Evolutionary conservation across 1,140 invertebrate species (phyloP).

Genomic region (Bombus terrestris): DNA sequence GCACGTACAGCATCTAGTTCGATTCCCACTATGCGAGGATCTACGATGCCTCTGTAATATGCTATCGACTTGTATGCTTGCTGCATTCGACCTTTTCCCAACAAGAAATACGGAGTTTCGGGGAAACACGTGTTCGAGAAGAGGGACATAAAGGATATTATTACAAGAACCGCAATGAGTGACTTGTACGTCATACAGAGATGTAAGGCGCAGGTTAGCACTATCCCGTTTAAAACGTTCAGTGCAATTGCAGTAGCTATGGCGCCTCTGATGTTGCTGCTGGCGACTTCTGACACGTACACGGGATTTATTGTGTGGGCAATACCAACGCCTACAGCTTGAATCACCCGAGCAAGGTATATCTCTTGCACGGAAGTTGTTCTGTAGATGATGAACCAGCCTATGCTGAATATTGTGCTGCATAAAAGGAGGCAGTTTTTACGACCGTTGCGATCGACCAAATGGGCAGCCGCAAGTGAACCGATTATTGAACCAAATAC

Average conservation of each 20-base stretch:
- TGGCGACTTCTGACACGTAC: slow-evolving; percentile 88
- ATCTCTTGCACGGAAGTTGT: slow-evolving; percentile 74
- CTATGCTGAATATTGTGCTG: slow-evolving; percentile 85
- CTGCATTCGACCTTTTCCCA: slow-evolving; percentile 85
- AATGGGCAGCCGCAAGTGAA: slow-evolving; percentile 79
- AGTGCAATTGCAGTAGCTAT: slow-evolving; percentile 85
- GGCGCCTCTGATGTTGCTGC: slow-evolving; percentile 79
- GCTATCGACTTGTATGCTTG: slow-evolving; percentile 80
- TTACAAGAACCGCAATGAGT: slow-evolving; percentile 81
- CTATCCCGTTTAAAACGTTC: slow-evolving; percentile 82
- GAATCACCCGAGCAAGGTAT: slow-evolving; percentile 84
- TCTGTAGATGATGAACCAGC: slow-evolving; percentile 86
- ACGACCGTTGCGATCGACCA: slow-evolving; percentile 85
- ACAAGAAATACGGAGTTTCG: slow-evolving; percentile 90
- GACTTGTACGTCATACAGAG: slow-evolving; percentile 85
- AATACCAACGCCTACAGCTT: slow-evolving; percentile 88
- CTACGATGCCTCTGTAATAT: slow-evolving; percentile 84
- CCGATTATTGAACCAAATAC: slow-evolving; percentile 83
- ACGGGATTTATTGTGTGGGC: slow-evolving; percentile 88
- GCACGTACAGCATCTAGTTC: slow-evolving; percentile 84
- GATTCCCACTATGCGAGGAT: slow-evolving; percentile 80
- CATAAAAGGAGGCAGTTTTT: slow-evolving; percentile 87
- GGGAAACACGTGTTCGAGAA: slow-evolving; percentile 88
- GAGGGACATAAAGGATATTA: slow-evolving; percentile 85
- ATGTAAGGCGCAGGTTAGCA: slow-evolving; percentile 88